Evolutionary conservation across 2,113 vertebrate genomes (phyloP), one percentile per base, ranked within the genome.

Genomic region (Ciconia boyciana): DNA sequence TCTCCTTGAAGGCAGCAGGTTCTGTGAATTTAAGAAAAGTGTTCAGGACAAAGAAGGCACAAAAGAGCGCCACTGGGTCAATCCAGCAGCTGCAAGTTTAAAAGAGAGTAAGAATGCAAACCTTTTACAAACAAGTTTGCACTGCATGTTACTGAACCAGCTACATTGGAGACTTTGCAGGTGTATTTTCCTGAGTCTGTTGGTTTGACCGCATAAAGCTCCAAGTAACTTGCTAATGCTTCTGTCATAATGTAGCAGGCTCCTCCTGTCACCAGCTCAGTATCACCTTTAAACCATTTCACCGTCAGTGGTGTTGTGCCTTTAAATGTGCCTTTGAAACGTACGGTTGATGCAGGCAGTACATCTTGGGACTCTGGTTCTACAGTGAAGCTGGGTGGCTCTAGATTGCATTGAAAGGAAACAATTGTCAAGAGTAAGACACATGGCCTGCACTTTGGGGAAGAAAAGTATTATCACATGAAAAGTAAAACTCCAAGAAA

Each of bases 91-190:
- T 55, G 43, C 49, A 86, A 83, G 18, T 81, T 69, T 75, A 96
- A 95, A 81, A 96, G 92, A 94, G 66, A 89, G 75, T 82, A 60
- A 96, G 95, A 85, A 97, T 1, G 97, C 98, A 90, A 97, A 99
- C 99, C 99, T 99, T 99, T 99, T 10, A 99, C 99, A 98, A 99
- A 99, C 78, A 99, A 98, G 86, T 98, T 98, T 89, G 98, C 97
- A 52, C 98, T 99, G 98, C 99, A 98, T 68, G 98, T 98, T 97
- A 98, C 98, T 70, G 98, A 98, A 71, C 99, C 99, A 8, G 99
- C 99, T 34, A 99, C 97, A 3, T 99, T 99, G 96, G 98, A 98
- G 74, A 99, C 98, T 98, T 99, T 98, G 97, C 99, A 99, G 8
- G 98, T 99, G 58, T 99, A 99, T 90, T 98, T 98, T 70, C 98